Percentiles rank a stretch among this genome's conserved stretches.
These are phyloP conservation scores for Punctoribates punctum DNA, from an alignment of 2,888 invertebrate species.

Conservation along the genomic window DNA sequence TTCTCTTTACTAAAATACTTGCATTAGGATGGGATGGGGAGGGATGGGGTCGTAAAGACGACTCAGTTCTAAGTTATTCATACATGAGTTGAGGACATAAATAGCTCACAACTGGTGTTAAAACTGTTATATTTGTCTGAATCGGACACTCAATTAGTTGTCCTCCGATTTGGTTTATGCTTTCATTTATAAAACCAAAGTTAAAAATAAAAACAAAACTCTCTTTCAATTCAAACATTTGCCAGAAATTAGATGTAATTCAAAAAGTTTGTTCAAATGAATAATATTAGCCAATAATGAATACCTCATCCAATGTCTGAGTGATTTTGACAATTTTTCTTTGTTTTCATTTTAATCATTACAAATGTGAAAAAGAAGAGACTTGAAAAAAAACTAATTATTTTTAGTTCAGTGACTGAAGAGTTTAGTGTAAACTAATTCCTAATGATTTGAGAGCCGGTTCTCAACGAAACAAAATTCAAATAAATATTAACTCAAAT, in stretches of 20 bases:
- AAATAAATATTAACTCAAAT: not conserved
- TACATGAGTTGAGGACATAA: slow-evolving; percentile 26
- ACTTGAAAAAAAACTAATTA: not conserved
- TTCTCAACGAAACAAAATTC: slow-evolving; percentile 3
- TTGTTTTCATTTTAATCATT: too few relatives aligned
- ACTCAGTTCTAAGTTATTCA: not conserved
- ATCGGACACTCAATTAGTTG: not conserved
- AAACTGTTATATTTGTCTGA: not conserved
- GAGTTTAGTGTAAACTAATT: not conserved
- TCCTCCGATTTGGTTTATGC: not conserved
- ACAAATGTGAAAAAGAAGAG: not conserved
- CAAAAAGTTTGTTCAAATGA: too few relatives aligned
- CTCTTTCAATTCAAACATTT: too few relatives aligned
- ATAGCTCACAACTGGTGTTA: slow-evolving; percentile 13
- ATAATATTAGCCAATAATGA: too few relatives aligned
- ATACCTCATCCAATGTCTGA: too few relatives aligned
- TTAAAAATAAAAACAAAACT: too few relatives aligned
- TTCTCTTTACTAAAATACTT: not conserved
- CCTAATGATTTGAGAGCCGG: not conserved
- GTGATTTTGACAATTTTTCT: too few relatives aligned
- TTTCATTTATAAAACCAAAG: not conserved
- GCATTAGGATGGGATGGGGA: not conserved
- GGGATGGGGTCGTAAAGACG: not conserved
- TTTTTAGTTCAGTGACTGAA: slow-evolving; percentile 21
- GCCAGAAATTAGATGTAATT: too few relatives aligned